Evolutionary conservation across 1,140 invertebrate genomes (phyloP).

Genomic region (Pogonomyrmex californicus): DNA sequence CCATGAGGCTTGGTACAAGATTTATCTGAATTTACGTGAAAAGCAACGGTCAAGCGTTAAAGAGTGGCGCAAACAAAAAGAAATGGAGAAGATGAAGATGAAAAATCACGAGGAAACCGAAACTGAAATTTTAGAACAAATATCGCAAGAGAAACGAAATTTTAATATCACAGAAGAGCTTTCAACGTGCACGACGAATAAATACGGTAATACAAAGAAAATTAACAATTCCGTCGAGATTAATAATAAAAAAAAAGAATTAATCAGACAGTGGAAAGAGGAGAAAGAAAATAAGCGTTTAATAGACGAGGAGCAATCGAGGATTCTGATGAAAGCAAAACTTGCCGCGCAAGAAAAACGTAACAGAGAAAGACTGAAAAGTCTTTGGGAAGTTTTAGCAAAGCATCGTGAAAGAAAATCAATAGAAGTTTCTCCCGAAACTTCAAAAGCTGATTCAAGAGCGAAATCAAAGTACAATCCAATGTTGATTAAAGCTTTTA

Average conservation of each 20-base stretch:
- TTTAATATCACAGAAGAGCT: neutral
- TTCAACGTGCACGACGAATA: neutral
- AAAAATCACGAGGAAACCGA: neutral
- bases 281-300: slow-evolving; percentile 77
- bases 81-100: slow-evolving; percentile 64
- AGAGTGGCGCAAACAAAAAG: slow-evolving; percentile 80
- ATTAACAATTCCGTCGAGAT: neutral
- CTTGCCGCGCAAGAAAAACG: slow-evolving; percentile 68
- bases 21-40: slow-evolving; percentile 81
- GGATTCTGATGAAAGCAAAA: slow-evolving; percentile 63
- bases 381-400: slow-evolving; percentile 73
- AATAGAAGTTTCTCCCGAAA: slow-evolving; percentile 54
- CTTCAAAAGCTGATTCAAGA: slow-evolving; percentile 52
- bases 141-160: neutral
- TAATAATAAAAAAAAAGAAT: slow-evolving; percentile 73
- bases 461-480: slow-evolving; percentile 41
- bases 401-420: slow-evolving; percentile 78
- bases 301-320: slow-evolving; percentile 76
- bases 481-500: slow-evolving; percentile 76
- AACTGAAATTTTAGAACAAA: slow-evolving; percentile 19
- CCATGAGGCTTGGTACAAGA: slow-evolving; percentile 85
- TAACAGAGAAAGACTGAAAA: slow-evolving; percentile 58
- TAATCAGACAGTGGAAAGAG: slow-evolving; percentile 81
- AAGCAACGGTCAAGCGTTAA: slow-evolving; percentile 78
- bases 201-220: neutral